Percentiles rank a stretch among this genome's conserved stretches.
Evolutionary conservation across 2,113 vertebrate genomes (phyloP).

Genomic region (Pimephales promelas): DNA sequence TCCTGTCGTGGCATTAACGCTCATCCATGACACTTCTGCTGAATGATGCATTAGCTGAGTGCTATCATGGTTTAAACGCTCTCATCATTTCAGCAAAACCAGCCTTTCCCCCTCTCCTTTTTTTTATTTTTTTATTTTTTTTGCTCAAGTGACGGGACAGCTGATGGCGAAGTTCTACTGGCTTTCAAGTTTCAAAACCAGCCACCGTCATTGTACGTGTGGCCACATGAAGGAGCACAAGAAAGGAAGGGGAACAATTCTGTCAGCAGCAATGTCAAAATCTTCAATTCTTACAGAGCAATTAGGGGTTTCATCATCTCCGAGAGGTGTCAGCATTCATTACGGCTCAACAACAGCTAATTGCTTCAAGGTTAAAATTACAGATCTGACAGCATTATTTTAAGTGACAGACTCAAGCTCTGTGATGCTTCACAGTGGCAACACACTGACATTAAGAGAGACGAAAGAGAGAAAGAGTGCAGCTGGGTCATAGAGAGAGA

Average conservation of each 20-base stretch:
- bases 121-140: no score
- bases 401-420: conserved; percentile 79
- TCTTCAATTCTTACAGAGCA: conserved; percentile 79
- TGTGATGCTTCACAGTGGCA: conserved; percentile 68
- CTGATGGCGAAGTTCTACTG: conserved; percentile 78
- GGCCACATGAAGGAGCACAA: conserved; percentile 66
- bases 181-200: conserved; percentile 80
- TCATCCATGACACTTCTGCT: conserved; percentile 66
- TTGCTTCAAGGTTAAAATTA: conserved; percentile 85
- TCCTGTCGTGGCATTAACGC: conserved; percentile 60
- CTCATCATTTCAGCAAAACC: conserved; percentile 81
- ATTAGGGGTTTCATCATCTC: conserved; percentile 82
- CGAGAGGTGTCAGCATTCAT: conserved; percentile 80
- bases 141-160: conserved; percentile 79
- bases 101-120: conserved; percentile 63
- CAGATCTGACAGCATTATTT: conserved; percentile 82
- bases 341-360: conserved; percentile 81
- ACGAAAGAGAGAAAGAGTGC: conserved; percentile 33
- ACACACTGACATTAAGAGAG: conserved; percentile 67
- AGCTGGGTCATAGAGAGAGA: conserved; percentile 49
- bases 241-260: conserved; percentile 59
- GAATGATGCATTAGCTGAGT: conserved; percentile 71
- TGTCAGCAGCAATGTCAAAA: conserved; percentile 82
- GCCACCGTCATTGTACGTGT: conserved; percentile 69
- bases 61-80: conserved; percentile 78